Evolutionary conservation across 2,797 vertebrate genomes (phyloP).

Genomic region (Poeciliopsis gracilis): DNA sequence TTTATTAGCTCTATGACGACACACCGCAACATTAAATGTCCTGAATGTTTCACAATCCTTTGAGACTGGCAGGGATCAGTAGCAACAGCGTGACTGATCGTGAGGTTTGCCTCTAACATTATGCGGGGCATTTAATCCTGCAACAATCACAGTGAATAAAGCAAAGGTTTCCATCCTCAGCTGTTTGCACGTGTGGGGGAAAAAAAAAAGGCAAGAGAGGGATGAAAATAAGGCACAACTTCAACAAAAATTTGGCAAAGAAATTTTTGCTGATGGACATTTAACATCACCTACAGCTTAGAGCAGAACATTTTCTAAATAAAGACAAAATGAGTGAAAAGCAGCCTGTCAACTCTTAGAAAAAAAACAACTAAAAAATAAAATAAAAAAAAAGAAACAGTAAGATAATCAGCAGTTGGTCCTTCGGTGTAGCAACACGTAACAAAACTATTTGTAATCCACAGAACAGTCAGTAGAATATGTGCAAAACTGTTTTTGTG

Average conservation of each 20-base stretch:
- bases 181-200: neutral
- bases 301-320: neutral
- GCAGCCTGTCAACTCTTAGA: neutral
- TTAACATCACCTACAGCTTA: neutral
- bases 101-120: constrained; percentile 30
- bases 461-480: constrained; percentile 5
- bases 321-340: neutral
- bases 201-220: neutral
- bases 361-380: neutral
- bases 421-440: constrained; percentile 5
- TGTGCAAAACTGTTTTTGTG: constrained; percentile 35
- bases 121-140: neutral
- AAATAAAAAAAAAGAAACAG: neutral
- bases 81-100: constrained; percentile 19
- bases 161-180: neutral
- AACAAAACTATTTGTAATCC: constrained; percentile 13
- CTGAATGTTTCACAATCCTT: constrained; percentile 10
- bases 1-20: neutral
- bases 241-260: neutral
- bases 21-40: constrained; percentile 28
- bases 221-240: neutral
- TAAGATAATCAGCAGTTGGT: neutral
- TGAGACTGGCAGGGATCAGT: constrained; percentile 16
- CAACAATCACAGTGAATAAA: neutral
- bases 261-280: constrained; percentile 4